Percentiles rank a stretch among this genome's conserved stretches.
phyloP scores from a whole-genome alignment of 2,888 invertebrate species.

The Pasiphila rectangulata region DNA sequence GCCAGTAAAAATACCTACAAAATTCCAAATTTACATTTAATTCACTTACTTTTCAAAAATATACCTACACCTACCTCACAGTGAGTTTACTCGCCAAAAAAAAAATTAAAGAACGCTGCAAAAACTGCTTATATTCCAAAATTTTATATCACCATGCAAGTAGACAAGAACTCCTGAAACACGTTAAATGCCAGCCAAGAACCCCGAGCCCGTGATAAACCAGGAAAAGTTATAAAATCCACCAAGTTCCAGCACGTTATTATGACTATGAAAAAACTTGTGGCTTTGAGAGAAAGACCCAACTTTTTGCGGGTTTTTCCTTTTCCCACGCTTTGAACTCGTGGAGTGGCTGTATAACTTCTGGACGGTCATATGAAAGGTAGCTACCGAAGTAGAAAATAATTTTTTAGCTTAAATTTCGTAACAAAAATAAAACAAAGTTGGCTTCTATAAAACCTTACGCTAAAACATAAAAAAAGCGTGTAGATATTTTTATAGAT shows the following conservation, averaged over 20 bases:
- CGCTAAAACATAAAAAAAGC: no score
- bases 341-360: not conserved
- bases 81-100: no score
- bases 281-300: slow-evolving; percentile 31
- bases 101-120: not conserved
- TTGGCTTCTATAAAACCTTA: no score
- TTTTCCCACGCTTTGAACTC: slow-evolving; percentile 9
- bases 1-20: no score
- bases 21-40: no score
- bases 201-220: slow-evolving; percentile 27
- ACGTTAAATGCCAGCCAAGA: slow-evolving; percentile 3
- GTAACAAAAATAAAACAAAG: no score
- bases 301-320: slow-evolving; percentile 32
- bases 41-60: no score
- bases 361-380: not conserved
- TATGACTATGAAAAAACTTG: slow-evolving; percentile 36
- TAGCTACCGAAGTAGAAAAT: no score
- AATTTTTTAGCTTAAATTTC: no score
- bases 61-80: no score
- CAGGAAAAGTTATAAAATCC: slow-evolving; percentile 26
- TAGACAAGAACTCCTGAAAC: slow-evolving; percentile 1
- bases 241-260: slow-evolving; percentile 26
- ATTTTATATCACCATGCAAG: slow-evolving; percentile 5
- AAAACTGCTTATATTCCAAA: not conserved
- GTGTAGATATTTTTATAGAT: no score